Conservation (phyloP, 2,797 vertebrate species). For the Hapalemur alaotrensis region DNA sequence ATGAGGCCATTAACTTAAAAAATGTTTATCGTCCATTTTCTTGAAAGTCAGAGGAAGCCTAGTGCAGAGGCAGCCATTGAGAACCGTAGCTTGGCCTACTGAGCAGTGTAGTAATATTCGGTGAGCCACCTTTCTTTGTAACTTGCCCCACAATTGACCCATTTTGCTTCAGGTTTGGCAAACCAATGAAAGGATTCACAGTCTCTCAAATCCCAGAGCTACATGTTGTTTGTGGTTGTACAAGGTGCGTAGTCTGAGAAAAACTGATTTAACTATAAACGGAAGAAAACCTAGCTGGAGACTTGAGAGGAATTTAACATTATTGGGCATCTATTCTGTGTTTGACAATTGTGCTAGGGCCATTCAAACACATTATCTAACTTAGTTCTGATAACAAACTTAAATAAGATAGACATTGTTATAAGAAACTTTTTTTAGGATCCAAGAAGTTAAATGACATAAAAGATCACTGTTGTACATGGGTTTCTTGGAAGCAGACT, state of each 20-base stretch:
- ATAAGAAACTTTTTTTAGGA: background rate
- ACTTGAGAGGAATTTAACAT: background rate
- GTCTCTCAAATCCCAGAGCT: background rate
- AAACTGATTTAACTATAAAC: background rate
- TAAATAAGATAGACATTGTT: background rate
- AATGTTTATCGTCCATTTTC: background rate
- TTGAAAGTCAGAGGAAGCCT: background rate
- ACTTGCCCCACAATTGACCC: background rate
- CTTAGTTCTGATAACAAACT: background rate
- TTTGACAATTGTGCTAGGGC: background rate
- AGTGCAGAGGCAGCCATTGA: background rate
- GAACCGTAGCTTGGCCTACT: background rate
- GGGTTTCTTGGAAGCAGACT: background rate
- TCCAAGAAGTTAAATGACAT: background rate
- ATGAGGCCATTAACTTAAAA: background rate
- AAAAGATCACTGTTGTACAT: background rate
- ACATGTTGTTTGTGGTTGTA: background rate
- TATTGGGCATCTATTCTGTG: background rate
- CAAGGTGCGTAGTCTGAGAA: background rate
- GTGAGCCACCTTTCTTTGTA: background rate
- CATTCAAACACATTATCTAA: background rate
- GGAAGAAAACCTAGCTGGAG: background rate
- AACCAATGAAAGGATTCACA: background rate
- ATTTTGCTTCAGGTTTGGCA: background rate
- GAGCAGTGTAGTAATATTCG: background rate